Conservation (phyloP, 2,113 vertebrate species). For the Sturnus vulgaris region DNA sequence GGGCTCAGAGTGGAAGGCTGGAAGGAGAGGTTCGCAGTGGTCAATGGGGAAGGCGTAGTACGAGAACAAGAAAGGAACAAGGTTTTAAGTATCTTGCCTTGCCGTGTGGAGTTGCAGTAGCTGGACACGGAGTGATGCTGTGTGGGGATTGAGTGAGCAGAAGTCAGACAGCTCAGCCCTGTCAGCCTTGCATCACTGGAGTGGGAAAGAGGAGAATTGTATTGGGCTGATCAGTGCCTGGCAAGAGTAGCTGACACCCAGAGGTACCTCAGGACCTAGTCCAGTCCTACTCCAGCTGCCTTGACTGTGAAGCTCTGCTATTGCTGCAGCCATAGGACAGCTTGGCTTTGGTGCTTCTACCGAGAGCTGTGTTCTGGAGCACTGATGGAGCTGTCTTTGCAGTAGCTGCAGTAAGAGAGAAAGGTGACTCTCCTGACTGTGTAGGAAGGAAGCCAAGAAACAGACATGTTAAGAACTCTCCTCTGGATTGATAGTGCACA, state of each 20-base stretch:
- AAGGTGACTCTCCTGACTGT: background rate
- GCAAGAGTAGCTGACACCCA: background rate
- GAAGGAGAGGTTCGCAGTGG: background rate
- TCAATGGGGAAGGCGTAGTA: background rate
- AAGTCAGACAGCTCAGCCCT: background rate
- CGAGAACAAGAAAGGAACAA: background rate
- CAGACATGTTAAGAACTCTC: rapidly evolving
- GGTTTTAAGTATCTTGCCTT: background rate
- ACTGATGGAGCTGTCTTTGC: background rate
- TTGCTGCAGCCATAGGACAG: background rate
- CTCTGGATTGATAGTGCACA: rapidly evolving
- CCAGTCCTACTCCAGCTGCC: background rate
- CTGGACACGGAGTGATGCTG: background rate
- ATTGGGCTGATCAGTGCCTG: background rate
- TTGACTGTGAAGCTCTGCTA: background rate
- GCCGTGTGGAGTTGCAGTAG: background rate
- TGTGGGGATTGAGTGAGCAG: background rate
- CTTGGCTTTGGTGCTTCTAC: background rate
- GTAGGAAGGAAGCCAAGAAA: background rate
- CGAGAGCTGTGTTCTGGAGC: background rate
- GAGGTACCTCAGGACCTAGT: background rate
- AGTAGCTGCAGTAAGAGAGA: background rate
- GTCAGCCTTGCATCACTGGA: background rate
- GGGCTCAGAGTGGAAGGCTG: background rate
- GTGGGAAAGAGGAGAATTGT: background rate